Evolutionary conservation across 2,888 invertebrate species (phyloP), one percentile per base, ranked within the genome.

Genomic region (Macrophya alboannulata): DNA sequence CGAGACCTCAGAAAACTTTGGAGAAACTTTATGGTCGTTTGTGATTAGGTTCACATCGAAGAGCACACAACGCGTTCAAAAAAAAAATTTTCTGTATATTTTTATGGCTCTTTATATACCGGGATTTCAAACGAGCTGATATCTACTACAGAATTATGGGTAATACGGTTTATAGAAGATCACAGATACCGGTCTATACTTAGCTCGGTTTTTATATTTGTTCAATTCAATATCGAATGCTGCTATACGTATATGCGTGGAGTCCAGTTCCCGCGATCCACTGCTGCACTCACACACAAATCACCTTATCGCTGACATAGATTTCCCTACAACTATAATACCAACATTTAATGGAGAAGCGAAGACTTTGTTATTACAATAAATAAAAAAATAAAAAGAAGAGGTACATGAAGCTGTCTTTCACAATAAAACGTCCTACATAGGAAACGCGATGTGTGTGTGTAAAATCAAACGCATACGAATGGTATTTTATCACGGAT

Each of bases 21-120:
- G 55, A 51, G 12, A 40, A 62, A 62, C 81, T 81, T 81, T 81
- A 81, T 21, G 81, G 25, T 45, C 81, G 40, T 81, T 81, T 81
- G 59, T 59, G 81, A 81, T 81, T 62, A 62, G 81, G 43, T 21
- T 62, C 43, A 81, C 62, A 21, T 81, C 6, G 8, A 37, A 79
- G 43, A 43, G 55, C 77, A 77, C 77, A 77, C 21, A 77, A 17
- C n/a, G 2, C 31, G 12, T 17, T 3, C 31, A 17, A n/a, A n/a
- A n/a, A n/a, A n/a, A n/a, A n/a, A n/a, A 55, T 55, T 81, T 81
- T 81, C 59, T 43, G 0, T 81, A 51, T 1, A 40, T 62, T 79
- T 62, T 81, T 62, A 15, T 55, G 31, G 1, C n/a, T 77, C 77
- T 55, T 77, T 55, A 37, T 55, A 37, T 37, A 55, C 17, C 6